Base-by-base conservation (phyloP, 1,140 invertebrate species). In the Pseudachorutes palmiensis region DNA sequence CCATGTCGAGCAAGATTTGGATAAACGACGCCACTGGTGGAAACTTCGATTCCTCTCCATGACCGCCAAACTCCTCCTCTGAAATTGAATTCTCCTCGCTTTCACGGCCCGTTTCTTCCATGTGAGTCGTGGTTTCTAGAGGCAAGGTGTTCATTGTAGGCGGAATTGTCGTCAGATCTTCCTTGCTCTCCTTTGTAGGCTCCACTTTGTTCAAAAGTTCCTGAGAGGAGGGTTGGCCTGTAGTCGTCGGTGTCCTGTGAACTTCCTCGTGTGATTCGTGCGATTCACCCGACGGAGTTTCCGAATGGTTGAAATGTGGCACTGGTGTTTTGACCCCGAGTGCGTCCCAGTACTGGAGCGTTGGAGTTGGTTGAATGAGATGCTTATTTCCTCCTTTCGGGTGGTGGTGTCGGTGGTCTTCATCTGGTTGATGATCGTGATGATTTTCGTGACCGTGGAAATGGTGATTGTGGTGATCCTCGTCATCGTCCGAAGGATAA, bases 1-100 rank as follows among this genome's bases (percentile, higher is more conserved):
- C 22, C 49, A 73, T 69, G 36, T 71, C 69, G 62, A 73, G 61
- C 3, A 65, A 33, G 24, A 73, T 66, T 62, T 73, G 57, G n/a
- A 73, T 65, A 51, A 71, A 64, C 26, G 70, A 48, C 12, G 69
- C 67, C 55, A 71, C 72, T 36, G 62, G 26, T 14, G 69, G 65
- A 14, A 64, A 31, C 33, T 28, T 2, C 31, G 12, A 55, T 26
- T 9, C 51, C 5, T 55, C 14, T 55, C 51, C 3, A 5, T 5
- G 24, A 14, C 51, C 51, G 14, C 24, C 24, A 19, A 12, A 45
- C 36, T 55, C 24, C 24, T 26, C 51, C 24, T 26, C 12, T 41
- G 36, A 41, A 41, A 41, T 41, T 41, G 5, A 9, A 41, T 41
- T 41, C 19, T 19, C 36, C 5, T 41, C 36, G 5, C 36, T 5